Percentiles rank a stretch among this genome's conserved stretches.
Evolutionary conservation across 2,888 invertebrate species (phyloP).

Genomic region (Volucella inflata): DNA sequence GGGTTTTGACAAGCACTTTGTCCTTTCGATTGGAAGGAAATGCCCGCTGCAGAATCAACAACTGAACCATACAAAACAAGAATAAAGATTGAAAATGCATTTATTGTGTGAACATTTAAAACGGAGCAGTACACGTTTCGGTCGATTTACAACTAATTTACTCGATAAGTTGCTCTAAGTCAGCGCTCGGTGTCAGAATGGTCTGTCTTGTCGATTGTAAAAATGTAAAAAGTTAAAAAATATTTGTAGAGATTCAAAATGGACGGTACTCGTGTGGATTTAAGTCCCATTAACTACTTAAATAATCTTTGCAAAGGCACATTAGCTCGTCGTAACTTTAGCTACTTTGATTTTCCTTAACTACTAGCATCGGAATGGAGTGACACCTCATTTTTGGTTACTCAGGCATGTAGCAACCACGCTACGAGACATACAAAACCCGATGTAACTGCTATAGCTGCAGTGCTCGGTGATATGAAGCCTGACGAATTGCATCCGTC

Average conservation of each 20-base stretch:
- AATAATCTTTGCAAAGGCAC: slow-evolving; percentile 48
- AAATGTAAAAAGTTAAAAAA: slow-evolving; percentile 1
- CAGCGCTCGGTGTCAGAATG: slow-evolving; percentile 23
- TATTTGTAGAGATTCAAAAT: slow-evolving; percentile 51
- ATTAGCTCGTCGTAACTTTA: not conserved
- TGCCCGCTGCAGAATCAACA: too few relatives aligned
- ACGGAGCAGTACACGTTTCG: not conserved
- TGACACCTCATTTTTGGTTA: not conserved
- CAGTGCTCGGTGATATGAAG: slow-evolving; percentile 81
- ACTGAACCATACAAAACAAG: too few relatives aligned
- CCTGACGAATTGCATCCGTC: slow-evolving; percentile 93
- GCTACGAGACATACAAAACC: slow-evolving; percentile 73
- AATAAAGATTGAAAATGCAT: too few relatives aligned
- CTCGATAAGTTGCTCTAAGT: not conserved
- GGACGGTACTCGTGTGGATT: slow-evolving; percentile 58
- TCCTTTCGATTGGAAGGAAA: too few relatives aligned
- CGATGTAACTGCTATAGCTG: slow-evolving; percentile 76
- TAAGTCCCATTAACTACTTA: slow-evolving; percentile 42
- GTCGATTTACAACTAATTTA: not conserved
- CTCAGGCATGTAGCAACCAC: slow-evolving; percentile 67
- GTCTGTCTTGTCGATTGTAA: not conserved
- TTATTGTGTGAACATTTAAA: too few relatives aligned
- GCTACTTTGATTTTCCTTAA: slow-evolving; percentile 29
- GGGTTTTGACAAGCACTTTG: too few relatives aligned
- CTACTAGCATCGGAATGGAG: slow-evolving; percentile 23